A percentile compares a stretch with the other conserved stretches of the same genome.
phyloP scores from a whole-genome alignment of 2,113 vertebrate species.

The Rutilus rutilus region DNA sequence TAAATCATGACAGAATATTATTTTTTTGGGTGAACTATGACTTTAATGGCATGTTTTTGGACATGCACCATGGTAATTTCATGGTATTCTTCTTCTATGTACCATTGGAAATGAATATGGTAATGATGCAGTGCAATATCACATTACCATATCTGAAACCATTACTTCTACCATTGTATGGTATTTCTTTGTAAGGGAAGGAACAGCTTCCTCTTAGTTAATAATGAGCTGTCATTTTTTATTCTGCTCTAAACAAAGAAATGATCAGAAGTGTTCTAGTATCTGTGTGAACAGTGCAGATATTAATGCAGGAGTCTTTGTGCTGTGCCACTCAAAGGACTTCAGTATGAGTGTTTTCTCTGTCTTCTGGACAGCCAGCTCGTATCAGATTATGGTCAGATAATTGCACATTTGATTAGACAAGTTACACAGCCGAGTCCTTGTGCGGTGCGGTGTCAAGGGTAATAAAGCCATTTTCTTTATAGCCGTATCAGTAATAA shows the following conservation, averaged over 20 bases:
- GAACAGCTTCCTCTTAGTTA: not conserved
- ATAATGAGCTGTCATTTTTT: not conserved
- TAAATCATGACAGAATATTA: too few species aligned
- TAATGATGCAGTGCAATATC: not conserved
- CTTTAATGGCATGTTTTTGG: not conserved
- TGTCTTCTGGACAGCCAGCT: not conserved
- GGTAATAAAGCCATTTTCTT: conserved; percentile 6
- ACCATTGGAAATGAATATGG: not conserved
- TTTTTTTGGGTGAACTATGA: too few species aligned
- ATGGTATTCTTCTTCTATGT: not conserved
- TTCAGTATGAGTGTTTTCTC: not conserved
- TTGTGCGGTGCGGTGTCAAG: not conserved
- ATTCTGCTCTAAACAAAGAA: not conserved
- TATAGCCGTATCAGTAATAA: not conserved
- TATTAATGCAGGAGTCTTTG: not conserved
- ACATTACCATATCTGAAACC: not conserved
- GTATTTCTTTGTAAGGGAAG: not conserved
- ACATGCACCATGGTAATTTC: not conserved
- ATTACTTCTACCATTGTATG: not conserved
- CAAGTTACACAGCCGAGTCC: conserved; percentile 7
- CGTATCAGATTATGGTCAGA: not conserved
- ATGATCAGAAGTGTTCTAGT: not conserved
- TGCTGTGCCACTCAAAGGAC: not conserved
- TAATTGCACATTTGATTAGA: conserved; percentile 24
- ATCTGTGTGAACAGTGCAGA: not conserved